Percentiles rank a stretch among this genome's conserved stretches.
Evolutionary conservation across 2,113 vertebrate species (phyloP).

Genomic region (Oxyruncus cristatus): DNA sequence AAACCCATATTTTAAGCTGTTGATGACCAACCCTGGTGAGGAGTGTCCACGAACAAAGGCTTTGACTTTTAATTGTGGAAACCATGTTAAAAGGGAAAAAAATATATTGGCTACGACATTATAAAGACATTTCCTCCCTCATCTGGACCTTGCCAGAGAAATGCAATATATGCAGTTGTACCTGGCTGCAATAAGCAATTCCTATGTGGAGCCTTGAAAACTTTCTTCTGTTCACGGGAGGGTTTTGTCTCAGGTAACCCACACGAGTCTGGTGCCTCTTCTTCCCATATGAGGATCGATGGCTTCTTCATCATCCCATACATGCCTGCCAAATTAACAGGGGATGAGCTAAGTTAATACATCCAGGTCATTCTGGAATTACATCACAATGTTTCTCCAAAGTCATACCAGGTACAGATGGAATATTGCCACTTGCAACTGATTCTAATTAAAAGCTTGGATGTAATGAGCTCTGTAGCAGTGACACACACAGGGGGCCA

Average conservation of each 20-base stretch:
- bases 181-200: not conserved
- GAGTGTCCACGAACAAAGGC: not conserved
- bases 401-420: not conserved
- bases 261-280: not conserved
- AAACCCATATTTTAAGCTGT: not conserved
- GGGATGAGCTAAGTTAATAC: not conserved
- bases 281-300: conserved; percentile 32
- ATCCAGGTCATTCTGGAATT: not conserved
- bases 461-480: not conserved
- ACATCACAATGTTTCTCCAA: not conserved
- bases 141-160: not conserved
- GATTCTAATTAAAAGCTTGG: not conserved
- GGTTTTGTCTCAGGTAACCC: not conserved
- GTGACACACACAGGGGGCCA: fast-evolving
- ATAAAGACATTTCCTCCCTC: not conserved
- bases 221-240: not conserved
- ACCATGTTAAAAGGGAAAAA: not conserved
- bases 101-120: not conserved
- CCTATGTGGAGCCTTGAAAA: not conserved
- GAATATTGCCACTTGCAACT: not conserved
- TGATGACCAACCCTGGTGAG: fast-evolving
- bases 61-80: not conserved
- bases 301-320: conserved; percentile 47
- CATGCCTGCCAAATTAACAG: conserved; percentile 23
- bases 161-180: not conserved